phyloP scores from a whole-genome alignment of 2,888 invertebrate genomes.

The Epsilonema sp. region DNA sequence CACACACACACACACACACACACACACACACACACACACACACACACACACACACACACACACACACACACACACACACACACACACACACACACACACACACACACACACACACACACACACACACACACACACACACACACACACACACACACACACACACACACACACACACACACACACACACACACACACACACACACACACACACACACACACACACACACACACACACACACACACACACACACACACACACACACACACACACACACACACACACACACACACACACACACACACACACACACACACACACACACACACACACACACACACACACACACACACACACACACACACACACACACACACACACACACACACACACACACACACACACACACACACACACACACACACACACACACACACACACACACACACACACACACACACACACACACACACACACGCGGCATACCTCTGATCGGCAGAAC shows the following conservation, averaged over 20 bases:
- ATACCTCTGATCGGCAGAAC: no score
- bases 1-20: not conserved
- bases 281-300: not conserved
- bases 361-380: not conserved
- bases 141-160: not conserved
- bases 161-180: not conserved
- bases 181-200: not conserved
- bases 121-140: not conserved
- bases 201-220: not conserved
- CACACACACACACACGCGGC: not conserved
- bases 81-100: not conserved
- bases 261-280: not conserved
- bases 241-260: not conserved
- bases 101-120: not conserved
- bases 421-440: not conserved
- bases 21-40: not conserved
- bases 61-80: not conserved
- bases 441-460: not conserved
- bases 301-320: not conserved
- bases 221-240: not conserved
- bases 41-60: not conserved
- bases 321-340: not conserved
- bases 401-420: not conserved
- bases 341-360: not conserved
- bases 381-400: not conserved